Evolutionary conservation across 2,888 invertebrate species (phyloP), one percentile per base, ranked within the genome.

Genomic region (Coleophora flavipennella): DNA sequence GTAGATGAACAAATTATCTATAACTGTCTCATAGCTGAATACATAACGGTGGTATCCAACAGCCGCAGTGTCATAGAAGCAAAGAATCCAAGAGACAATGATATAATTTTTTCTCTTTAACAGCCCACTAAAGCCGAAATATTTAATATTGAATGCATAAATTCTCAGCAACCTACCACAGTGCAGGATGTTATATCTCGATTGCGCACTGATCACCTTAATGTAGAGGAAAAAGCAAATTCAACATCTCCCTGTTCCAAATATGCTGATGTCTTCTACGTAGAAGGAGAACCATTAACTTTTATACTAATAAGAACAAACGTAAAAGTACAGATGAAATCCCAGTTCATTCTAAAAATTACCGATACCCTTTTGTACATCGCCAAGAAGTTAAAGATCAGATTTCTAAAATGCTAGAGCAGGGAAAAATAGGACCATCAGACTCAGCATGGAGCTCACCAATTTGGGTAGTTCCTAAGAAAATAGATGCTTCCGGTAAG

Each of bases 11-110:
- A 44, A 37, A 34, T 33, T 8, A 33, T 45, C 2, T 42, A 31
- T 26, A 43, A 45, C 13, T 48, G 45, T 26, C 27, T 36, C 12
- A 40, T 48, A 1, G 26, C 28, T 4, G 45, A 43, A 12, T 47
- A 42, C n/a, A 13, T 47, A 13, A 42, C 47, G 1, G 34, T 31
- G 13, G 36, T 40, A 11, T 12, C 2, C 20, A 35, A 46, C n/a
- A 41, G 27, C 26, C 41, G 35, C n/a, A 42, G 40, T 11, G 35
- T 40, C 6, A 13, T 33, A 33, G 13, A 33, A 33, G 6, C 13
- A 7, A 8, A 2, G 1, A 33, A 33, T 13, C 33, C 33, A 13
- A 13, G 13, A 12, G 1, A 33, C 1, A 33, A 33, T 13, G 33
- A 33, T 13, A 12, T 33, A 1, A 13, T 13, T 1, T 33, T 33